These are phyloP conservation scores for Callyntrura sp. DNA, from an alignment of 2,888 invertebrate species.

Conservation along the genomic window DNA sequence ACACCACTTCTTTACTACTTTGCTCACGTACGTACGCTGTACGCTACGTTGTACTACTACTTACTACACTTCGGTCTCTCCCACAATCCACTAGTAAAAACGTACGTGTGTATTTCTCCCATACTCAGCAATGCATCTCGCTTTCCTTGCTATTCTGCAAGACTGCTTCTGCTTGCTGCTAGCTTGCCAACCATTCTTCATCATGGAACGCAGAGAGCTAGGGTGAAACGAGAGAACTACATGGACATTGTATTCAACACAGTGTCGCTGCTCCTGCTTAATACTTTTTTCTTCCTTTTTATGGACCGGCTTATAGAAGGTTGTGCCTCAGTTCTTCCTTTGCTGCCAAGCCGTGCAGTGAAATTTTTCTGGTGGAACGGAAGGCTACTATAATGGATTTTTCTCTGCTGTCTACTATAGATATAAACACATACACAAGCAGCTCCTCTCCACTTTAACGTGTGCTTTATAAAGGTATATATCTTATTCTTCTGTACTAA, in stretches of 20 bases:
- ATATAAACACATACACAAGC: conserved; percentile 17
- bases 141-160: background rate
- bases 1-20: conserved; percentile 53
- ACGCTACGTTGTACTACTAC: conserved; percentile 45
- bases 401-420: background rate
- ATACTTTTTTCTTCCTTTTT: background rate
- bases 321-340: conserved; percentile 59
- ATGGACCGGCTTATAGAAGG: conserved; percentile 32
- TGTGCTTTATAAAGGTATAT: conserved; percentile 13
- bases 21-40: conserved; percentile 66
- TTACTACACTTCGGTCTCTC: conserved; percentile 43
- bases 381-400: background rate
- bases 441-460: conserved; percentile 17
- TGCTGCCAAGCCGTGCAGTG: conserved; percentile 64
- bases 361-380: conserved; percentile 16
- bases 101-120: conserved; percentile 36
- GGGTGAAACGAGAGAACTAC: background rate
- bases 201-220: conserved; percentile 22
- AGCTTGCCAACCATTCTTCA: background rate
- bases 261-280: background rate
- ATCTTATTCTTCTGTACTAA: background rate
- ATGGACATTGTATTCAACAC: background rate
- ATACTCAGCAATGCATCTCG: conserved; percentile 13
- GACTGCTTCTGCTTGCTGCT: too few relatives aligned
- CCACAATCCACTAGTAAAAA: conserved; percentile 31